Base-by-base conservation (phyloP, 1,140 invertebrate species). In the Sweltsa coloradensis region DNA sequence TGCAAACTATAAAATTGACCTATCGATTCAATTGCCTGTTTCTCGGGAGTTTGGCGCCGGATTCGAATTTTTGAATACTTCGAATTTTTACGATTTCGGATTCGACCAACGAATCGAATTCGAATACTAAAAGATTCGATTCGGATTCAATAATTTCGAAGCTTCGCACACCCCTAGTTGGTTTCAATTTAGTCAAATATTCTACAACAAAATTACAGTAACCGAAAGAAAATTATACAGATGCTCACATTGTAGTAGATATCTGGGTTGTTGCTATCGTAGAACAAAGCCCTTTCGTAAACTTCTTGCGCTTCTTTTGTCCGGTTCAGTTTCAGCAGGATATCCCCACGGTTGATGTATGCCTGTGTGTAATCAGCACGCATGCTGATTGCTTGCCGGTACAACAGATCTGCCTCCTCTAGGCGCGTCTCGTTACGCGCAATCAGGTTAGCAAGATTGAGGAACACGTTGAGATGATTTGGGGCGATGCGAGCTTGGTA, bases 401-500 rank as follows among this genome's bases (percentile, higher is more conserved):
- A 94, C 5, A 97, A 65, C 73, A 89, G 74, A 66, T 97, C 92
- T 0, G 93, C 93, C 67, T 97, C 93, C 63, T 92, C 84, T 13
- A 97, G 67, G 34, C 93, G 73, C 1, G 87, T 91, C 18, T 82
- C 79, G 67, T 97, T 95, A 57, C 90, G 88, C 1, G 92, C 88
- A 59, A 97, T 93, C 25, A 97, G 73, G 67, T 94, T 96, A 1
- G 90, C 93, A 52, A 97, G 69, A 69, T 97, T 97, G 3, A 97
- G 75, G 60, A 95, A 97, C 1, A 97, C 91, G 63, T 96, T 97
- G 34, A 97, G 67, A 68, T 97, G 91, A 66, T 91, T 95, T 0
- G 93, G 93, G 0, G 93, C 92, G 52, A 98, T 92, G 44, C 93
- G 76, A 0, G 93, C 89, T 64, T 94, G 90, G 66, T 97, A 97